Evolutionary conservation across 2,797 vertebrate species (phyloP), one percentile per base, ranked within the genome.

Genomic region (Onychomys arenicola): DNA sequence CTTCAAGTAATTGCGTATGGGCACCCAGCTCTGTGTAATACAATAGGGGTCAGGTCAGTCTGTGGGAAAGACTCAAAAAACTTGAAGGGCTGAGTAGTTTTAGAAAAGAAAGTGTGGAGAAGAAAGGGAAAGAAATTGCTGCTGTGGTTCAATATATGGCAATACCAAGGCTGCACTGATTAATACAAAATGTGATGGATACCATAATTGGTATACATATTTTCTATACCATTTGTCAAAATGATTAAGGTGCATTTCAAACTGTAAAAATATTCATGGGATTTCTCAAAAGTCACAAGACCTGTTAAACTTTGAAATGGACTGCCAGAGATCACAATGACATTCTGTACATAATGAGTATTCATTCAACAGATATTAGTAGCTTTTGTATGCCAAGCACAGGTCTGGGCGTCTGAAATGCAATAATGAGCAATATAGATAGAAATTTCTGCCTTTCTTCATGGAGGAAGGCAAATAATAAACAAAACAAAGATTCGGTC

Each of bases 341-440:
- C 46, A 46, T 96, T 95, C 69, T 65, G 14, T 94, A 85, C 91
- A 65, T 67, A 87, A 83, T 80, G 55, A 91, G 63, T 89, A 95
- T 93, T 87, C 52, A 91, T 92, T 84, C 19, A 82, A 73, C 12
- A 73, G 63, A 75, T 73, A 73, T 84, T 52, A 91, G 14, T 67
- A 71, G 71, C 71, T 76, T 91, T 29, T 80, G 12, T 73, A 37
- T 93, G 85, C 37, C 21, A 94, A 89, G 9, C 9, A 55, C 5
- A 55, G 9, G 52, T 37, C 12, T 46, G n/a, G 17, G 40, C 84
- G 55, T 71, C 69, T 46, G n/a, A 91, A 89, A 83, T 94, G 23
- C 25, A 96, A 67, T 67, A 63, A 23, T 78, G 77, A 61, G 43
- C 4, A 85, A 65, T 61, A 34, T 21, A 21, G 67, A 86, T 49